phyloP scores from a whole-genome alignment of 2,888 invertebrate species.

The Phasia obesa region DNA sequence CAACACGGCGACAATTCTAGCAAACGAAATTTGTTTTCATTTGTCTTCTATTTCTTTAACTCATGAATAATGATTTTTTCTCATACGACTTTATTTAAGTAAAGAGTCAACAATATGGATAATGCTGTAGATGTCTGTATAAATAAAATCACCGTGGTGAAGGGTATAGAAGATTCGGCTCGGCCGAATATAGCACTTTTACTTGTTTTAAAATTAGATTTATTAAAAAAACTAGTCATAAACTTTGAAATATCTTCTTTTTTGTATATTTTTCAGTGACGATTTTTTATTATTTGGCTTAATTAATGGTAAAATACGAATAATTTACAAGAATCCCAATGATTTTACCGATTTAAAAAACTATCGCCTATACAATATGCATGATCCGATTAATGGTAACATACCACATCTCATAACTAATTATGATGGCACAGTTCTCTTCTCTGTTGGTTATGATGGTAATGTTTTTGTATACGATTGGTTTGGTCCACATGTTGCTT shows the following conservation, averaged over 20 bases:
- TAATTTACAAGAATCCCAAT: slow-evolving; percentile 83
- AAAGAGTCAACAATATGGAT: too few species aligned
- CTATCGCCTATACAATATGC: slow-evolving; percentile 88
- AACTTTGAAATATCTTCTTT: background rate
- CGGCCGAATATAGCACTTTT: too few species aligned
- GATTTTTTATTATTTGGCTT: slow-evolving; percentile 85
- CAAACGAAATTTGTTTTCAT: too few species aligned
- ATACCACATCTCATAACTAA: slow-evolving; percentile 87
- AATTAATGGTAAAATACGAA: slow-evolving; percentile 85
- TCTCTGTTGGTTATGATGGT: slow-evolving; percentile 88
- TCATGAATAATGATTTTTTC: too few species aligned
- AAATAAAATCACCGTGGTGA: too few species aligned
- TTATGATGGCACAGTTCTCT: slow-evolving; percentile 84
- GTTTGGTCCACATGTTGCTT: slow-evolving; percentile 77
- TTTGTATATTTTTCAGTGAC: slow-evolving; percentile 79
- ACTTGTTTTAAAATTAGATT: too few species aligned
- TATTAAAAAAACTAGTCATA: too few species aligned
- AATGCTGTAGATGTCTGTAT: too few species aligned
- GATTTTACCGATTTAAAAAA: slow-evolving; percentile 85
- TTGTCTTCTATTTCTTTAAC: too few species aligned
- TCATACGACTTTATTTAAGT: too few species aligned
- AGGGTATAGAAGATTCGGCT: too few species aligned
- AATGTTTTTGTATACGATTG: slow-evolving; percentile 89
- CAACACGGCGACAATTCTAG: too few species aligned
- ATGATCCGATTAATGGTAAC: slow-evolving; percentile 88